phyloP scores from a whole-genome alignment of 64 coral and sea anemone genomes.

The Trachythela sp. region DNA sequence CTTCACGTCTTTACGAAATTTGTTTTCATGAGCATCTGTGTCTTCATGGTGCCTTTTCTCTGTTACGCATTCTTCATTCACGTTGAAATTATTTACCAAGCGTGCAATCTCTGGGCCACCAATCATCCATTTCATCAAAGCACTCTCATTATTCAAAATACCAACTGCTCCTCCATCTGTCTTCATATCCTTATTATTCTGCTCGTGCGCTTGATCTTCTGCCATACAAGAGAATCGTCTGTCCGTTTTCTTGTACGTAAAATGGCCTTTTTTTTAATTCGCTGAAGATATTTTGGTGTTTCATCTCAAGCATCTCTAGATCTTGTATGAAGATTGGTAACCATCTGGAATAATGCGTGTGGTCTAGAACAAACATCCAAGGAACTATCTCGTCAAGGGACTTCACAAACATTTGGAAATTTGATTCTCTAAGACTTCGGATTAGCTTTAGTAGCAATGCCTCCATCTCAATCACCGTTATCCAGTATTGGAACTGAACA shows the following conservation, averaged over 20 bases:
- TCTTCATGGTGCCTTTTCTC: conserved; percentile 34
- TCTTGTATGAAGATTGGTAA: conserved; percentile 45
- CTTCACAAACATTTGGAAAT: conserved; percentile 36
- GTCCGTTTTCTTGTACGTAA: conserved; percentile 21
- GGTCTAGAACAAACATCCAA: conserved; percentile 45
- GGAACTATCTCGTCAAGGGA: conserved; percentile 25
- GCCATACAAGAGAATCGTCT: conserved; percentile 46
- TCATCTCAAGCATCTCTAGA: conserved; percentile 30
- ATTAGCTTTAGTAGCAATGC: conserved; percentile 2
- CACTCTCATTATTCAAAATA: conserved; percentile 15
- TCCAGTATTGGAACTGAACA: conserved; percentile 31
- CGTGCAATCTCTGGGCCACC: conserved; percentile 26
- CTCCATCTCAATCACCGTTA: conserved; percentile 31
- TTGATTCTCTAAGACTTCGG: conserved; percentile 25
- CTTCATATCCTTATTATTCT: conserved; percentile 44
- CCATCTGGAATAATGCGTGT: conserved; percentile 37
- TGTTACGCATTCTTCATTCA: background rate
- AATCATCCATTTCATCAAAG: conserved; percentile 50
- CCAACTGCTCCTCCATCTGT: conserved; percentile 28
- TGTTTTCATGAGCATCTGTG: conserved; percentile 18
- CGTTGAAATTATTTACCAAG: conserved; percentile 6
- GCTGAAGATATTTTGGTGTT: background rate
- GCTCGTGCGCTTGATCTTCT: conserved; percentile 46
- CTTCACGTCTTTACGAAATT: background rate
- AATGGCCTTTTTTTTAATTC: conserved; percentile 28